Conservation (phyloP, 2,797 vertebrate genomes). For the Cygnus olor region DNA sequence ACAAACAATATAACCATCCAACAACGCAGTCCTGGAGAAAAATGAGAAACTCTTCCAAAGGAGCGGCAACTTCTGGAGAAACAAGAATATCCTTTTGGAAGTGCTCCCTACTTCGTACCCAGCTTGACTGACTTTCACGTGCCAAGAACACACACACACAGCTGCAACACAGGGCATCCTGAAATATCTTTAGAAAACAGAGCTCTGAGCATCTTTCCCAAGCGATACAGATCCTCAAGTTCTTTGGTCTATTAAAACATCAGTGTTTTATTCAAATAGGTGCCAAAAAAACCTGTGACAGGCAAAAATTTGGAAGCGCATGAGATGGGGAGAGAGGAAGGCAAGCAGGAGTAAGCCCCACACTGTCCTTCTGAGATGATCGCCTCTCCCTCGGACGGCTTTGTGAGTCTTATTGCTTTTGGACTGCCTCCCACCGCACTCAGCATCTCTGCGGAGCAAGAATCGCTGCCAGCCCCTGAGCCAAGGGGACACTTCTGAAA, state of each 20-base stretch:
- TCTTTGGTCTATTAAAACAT: neutral
- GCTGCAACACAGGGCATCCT: neutral
- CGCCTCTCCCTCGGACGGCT: neutral
- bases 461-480: neutral
- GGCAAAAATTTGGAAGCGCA: neutral
- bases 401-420: no score
- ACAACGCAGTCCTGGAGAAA: neutral
- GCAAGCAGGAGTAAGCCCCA: neutral
- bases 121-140: accelerated
- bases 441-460: neutral
- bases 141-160: accelerated
- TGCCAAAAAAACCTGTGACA: neutral
- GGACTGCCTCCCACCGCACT: neutral
- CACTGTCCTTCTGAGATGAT: neutral
- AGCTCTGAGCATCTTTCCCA: neutral
- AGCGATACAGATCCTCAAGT: accelerated
- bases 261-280: neutral
- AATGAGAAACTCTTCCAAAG: neutral
- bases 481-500: neutral
- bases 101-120: neutral
- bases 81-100: neutral
- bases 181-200: accelerated
- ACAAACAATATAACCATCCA: neutral
- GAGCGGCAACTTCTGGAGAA: neutral
- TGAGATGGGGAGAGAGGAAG: neutral